Conservation (phyloP, 2,888 invertebrate species). For the Mycogona germanica region DNA sequence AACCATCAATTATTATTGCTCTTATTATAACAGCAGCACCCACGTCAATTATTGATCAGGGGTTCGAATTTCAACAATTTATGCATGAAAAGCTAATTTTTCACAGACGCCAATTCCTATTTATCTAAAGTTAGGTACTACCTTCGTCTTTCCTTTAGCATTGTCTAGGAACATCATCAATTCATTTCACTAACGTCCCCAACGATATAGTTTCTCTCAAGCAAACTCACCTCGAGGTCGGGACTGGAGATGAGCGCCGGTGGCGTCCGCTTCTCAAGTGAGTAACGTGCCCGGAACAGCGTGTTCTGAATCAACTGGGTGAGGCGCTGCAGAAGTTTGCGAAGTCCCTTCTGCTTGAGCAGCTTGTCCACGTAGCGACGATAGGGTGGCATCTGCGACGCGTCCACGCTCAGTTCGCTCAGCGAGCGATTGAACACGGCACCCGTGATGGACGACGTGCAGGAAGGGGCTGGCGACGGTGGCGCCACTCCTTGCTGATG, state of each 20-base stretch:
- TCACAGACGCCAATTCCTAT: no score
- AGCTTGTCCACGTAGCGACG: conserved; percentile 74
- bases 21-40: no score
- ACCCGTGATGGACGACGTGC: no score
- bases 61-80: no score
- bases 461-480: not conserved
- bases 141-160: no score
- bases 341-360: conserved; percentile 71
- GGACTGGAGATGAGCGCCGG: conserved; percentile 1
- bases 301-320: conserved; percentile 39
- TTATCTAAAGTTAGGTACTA: no score
- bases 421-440: not conserved
- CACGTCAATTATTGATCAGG: no score
- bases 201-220: no score
- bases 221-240: conserved; percentile 10
- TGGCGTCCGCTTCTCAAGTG: conserved; percentile 26
- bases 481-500: not conserved
- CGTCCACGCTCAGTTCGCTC: conserved; percentile 12
- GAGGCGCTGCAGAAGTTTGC: conserved; percentile 65
- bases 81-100: no score
- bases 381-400: conserved; percentile 25
- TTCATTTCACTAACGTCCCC: no score
- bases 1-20: not conserved
- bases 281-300: conserved; percentile 30
- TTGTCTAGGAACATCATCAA: no score